phyloP scores from a whole-genome alignment of 1,140 invertebrate genomes.

The Anoplophora glabripennis region DNA sequence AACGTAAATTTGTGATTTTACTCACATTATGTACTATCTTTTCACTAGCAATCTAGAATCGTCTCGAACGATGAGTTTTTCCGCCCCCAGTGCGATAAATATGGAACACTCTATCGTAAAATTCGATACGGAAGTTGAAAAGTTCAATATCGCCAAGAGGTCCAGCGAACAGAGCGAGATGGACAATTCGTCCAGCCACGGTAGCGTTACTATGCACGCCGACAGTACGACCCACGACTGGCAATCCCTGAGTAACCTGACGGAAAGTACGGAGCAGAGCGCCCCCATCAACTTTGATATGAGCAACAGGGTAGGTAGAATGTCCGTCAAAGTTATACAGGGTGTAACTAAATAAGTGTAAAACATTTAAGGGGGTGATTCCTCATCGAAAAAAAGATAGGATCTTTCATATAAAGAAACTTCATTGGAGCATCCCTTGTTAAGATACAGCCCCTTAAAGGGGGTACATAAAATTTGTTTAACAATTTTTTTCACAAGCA shows the following conservation, averaged over 20 bases:
- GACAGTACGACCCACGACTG: slow-evolving; percentile 61
- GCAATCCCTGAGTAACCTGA: slow-evolving; percentile 76
- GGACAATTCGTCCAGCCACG: slow-evolving; percentile 48
- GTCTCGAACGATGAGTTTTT: slow-evolving; percentile 72
- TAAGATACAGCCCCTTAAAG: too few species aligned
- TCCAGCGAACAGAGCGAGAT: slow-evolving; percentile 29
- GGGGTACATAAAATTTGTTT: too few species aligned
- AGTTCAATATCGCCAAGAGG: slow-evolving; percentile 23
- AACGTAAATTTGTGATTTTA: background rate
- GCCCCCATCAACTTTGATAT: slow-evolving; percentile 87
- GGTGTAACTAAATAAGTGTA: too few species aligned
- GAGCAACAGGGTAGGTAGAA: slow-evolving; percentile 73
- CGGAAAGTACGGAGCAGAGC: slow-evolving; percentile 85
- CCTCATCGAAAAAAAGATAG: too few species aligned
- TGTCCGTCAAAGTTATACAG: background rate
- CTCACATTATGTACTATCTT: slow-evolving; percentile 13
- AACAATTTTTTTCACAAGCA: too few species aligned
- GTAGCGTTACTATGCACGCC: slow-evolving; percentile 53
- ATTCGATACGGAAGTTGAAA: slow-evolving; percentile 54
- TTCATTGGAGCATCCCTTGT: too few species aligned
- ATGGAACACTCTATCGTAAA: slow-evolving; percentile 71
- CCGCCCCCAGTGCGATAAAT: slow-evolving; percentile 82
- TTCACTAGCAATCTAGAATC: slow-evolving; percentile 56
- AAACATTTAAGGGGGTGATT: too few species aligned
- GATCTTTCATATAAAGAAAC: too few species aligned